Conservation (phyloP, 2,888 invertebrate species). For the Cheilosia grossa region DNA sequence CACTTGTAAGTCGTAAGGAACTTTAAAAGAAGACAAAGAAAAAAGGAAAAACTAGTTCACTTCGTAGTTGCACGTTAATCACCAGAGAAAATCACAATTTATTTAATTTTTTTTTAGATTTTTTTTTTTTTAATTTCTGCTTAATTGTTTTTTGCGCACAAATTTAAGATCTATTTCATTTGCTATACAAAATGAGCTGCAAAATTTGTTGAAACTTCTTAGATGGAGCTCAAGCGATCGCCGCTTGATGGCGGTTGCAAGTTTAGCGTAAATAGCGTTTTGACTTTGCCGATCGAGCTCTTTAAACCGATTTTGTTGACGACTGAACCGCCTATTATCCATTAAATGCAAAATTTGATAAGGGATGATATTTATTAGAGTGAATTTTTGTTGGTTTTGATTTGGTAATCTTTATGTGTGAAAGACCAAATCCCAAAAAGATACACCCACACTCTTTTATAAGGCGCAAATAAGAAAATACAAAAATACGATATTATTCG, state of each 20-base stretch:
- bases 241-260: slow-evolving; percentile 40
- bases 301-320: slow-evolving; percentile 55
- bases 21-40: slow-evolving; percentile 1
- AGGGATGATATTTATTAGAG: slow-evolving; percentile 34
- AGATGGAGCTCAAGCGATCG: slow-evolving; percentile 20
- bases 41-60: no score
- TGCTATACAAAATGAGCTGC: slow-evolving; percentile 25
- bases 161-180: slow-evolving; percentile 50
- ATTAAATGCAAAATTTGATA: slow-evolving; percentile 62
- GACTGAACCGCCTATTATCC: slow-evolving; percentile 48
- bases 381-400: slow-evolving; percentile 1
- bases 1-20: slow-evolving; percentile 54
- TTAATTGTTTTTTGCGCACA: slow-evolving; percentile 38
- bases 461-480: not conserved
- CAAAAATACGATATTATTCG: slow-evolving; percentile 14
- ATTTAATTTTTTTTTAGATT: not conserved
- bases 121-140: not conserved
- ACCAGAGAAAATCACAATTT: slow-evolving; percentile 1
- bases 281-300: slow-evolving; percentile 54
- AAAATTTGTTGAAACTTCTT: not conserved
- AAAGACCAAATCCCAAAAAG: slow-evolving; percentile 11
- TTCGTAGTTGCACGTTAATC: no score
- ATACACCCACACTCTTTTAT: slow-evolving; percentile 29
- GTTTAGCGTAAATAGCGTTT: slow-evolving; percentile 52
- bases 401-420: slow-evolving; percentile 12